These are phyloP conservation scores for Morpho deidamia DNA, from an alignment of 2,888 invertebrate species.

Conservation along the genomic window DNA sequence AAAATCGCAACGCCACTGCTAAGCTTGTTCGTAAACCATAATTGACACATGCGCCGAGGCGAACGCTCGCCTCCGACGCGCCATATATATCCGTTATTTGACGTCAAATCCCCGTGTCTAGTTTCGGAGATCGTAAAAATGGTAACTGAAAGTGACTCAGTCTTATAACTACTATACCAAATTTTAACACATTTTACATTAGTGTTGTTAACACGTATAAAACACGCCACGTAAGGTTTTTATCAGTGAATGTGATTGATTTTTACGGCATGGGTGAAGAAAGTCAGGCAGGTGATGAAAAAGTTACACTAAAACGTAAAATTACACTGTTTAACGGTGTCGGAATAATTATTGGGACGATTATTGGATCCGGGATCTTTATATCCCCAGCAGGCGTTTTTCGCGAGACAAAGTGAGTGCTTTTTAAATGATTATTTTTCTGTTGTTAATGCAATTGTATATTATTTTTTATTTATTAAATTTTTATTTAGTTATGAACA, in stretches of 20 bases:
- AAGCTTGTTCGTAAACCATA: conserved; percentile 1
- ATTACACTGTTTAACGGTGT: conserved; percentile 92
- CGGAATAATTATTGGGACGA: conserved; percentile 91
- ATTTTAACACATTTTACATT: conserved; percentile 27
- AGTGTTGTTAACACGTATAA: conserved; percentile 21
- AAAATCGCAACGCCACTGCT: neutral
- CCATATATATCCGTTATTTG: conserved; percentile 31
- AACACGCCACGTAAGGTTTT: conserved; percentile 53
- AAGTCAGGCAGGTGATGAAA: conserved; percentile 62
- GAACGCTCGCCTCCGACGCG: conserved; percentile 40
- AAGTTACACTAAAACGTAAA: conserved; percentile 87
- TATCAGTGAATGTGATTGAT: conserved; percentile 60
- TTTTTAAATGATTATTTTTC: conserved; percentile 4
- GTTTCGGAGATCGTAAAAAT: conserved; percentile 60
- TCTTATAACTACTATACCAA: conserved; percentile 50
- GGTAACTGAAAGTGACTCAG: conserved; percentile 63
- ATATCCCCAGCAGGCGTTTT: conserved; percentile 92
- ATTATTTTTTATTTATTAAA: too few species aligned
- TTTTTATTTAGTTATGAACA: too few species aligned
- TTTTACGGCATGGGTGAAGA: conserved; percentile 73
- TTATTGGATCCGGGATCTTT: conserved; percentile 95
- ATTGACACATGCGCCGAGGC: conserved; percentile 54
- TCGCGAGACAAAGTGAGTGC: conserved; percentile 79
- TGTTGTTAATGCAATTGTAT: neutral
- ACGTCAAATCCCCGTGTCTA: conserved; percentile 53